These are phyloP conservation scores for Leptosomus discolor DNA, from an alignment of 2,113 vertebrate genomes.

Conservation along the genomic window DNA sequence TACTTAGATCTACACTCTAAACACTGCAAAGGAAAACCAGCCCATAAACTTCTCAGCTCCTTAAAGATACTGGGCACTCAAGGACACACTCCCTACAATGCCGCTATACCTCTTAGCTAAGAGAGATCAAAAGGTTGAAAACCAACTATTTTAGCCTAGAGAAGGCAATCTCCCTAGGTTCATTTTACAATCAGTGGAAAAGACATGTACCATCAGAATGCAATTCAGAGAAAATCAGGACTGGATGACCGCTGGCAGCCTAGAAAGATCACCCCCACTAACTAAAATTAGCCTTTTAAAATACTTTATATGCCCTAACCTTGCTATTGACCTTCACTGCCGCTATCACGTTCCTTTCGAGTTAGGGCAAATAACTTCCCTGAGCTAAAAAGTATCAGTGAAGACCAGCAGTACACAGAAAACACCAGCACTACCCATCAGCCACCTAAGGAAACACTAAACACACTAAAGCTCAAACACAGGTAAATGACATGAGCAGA, in stretches of 20 bases:
- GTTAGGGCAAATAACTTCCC: background rate
- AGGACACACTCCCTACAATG: fast-evolving
- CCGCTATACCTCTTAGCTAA: background rate
- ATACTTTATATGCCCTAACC: background rate
- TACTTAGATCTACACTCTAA: background rate
- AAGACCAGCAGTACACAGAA: background rate
- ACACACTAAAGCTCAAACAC: background rate
- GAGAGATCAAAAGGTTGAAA: background rate
- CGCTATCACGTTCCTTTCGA: background rate
- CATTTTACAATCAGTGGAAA: background rate
- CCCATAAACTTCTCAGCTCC: background rate
- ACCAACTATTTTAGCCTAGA: background rate
- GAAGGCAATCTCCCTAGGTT: background rate
- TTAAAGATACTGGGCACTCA: background rate
- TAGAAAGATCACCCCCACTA: conserved; percentile 18
- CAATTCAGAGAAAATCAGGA: background rate
- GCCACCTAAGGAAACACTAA: background rate
- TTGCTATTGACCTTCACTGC: conserved; percentile 35
- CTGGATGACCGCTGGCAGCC: background rate
- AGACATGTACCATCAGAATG: background rate
- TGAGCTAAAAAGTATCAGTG: background rate
- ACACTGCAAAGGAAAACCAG: background rate
- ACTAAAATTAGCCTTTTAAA: conserved; percentile 61
- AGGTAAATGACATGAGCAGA: background rate
- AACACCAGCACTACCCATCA: background rate